These are phyloP conservation scores for Pectinophora gossypiella DNA, from an alignment of 1,140 invertebrate genomes.

Conservation along the genomic window DNA sequence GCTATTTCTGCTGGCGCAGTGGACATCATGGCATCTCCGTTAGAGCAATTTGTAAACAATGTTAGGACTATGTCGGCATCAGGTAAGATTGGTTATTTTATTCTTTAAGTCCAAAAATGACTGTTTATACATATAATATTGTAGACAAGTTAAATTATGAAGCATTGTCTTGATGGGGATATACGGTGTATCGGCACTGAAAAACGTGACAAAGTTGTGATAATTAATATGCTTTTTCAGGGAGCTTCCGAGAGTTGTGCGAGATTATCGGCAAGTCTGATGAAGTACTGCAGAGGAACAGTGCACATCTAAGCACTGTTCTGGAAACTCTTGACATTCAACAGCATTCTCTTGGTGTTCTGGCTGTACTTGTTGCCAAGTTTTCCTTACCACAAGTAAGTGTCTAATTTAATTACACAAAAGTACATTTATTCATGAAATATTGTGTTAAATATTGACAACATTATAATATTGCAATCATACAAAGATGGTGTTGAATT, in stretches of 20 bases:
- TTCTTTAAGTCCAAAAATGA: too few species aligned
- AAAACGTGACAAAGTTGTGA: too few species aligned
- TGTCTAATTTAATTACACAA: neutral
- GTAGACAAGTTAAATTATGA: too few species aligned
- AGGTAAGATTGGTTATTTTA: conserved; percentile 28
- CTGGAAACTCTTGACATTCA: conserved; percentile 92
- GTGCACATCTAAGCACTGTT: conserved; percentile 90
- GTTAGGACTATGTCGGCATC: conserved; percentile 60
- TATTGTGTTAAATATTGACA: too few species aligned
- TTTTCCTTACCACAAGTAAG: conserved; percentile 76
- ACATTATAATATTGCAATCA: too few species aligned
- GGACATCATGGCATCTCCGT: conserved; percentile 53
- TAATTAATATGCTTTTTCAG: conserved; percentile 77
- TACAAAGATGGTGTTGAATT: too few species aligned
- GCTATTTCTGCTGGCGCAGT: too few species aligned
- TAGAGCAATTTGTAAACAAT: conserved; percentile 69
- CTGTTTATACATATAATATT: too few species aligned
- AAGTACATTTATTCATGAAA: neutral
- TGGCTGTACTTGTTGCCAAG: conserved; percentile 90
- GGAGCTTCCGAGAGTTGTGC: conserved; percentile 87
- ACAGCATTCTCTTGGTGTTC: conserved; percentile 90
- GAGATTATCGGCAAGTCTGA: conserved; percentile 88
- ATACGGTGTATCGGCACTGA: neutral
- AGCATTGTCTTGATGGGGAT: too few species aligned
- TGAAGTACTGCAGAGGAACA: conserved; percentile 88